These are phyloP conservation scores for Laticauda laticaudata DNA, from an alignment of 2,113 vertebrate species.

Conservation along the genomic window DNA sequence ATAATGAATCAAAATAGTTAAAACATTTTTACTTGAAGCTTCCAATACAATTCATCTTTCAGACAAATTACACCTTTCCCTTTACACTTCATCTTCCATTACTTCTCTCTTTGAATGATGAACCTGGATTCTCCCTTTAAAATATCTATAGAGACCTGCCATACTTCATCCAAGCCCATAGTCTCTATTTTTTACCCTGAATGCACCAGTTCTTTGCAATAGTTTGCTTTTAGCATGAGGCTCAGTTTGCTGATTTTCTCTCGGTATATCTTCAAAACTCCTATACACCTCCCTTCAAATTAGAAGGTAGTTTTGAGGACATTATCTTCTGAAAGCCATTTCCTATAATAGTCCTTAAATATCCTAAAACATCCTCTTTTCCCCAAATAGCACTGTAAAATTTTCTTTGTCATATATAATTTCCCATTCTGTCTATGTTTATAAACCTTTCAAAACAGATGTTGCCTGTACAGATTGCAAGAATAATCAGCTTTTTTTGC, in stretches of 20 bases:
- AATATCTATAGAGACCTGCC: not conserved
- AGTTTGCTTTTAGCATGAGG: not conserved
- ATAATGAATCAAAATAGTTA: slow-evolving; percentile 1
- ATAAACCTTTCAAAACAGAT: not conserved
- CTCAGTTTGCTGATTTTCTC: not conserved
- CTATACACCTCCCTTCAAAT: not conserved
- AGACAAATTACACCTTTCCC: not conserved
- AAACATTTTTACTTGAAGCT: not conserved
- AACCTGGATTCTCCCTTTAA: slow-evolving; percentile 13
- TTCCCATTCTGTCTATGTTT: fast-evolving
- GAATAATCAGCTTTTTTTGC: not conserved
- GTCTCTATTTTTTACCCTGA: not conserved
- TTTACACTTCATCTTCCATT: not conserved
- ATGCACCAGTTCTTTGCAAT: not conserved
- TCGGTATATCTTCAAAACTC: not conserved
- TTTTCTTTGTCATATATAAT: not conserved
- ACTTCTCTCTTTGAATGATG: not conserved
- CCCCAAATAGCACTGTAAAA: not conserved
- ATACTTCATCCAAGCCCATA: not conserved
- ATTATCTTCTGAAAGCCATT: not conserved
- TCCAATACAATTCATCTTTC: slow-evolving; percentile 16
- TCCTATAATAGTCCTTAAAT: not conserved
- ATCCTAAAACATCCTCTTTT: no score
- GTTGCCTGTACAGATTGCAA: slow-evolving; percentile 11
- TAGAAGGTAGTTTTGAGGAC: not conserved